Percentiles rank a stretch among this genome's conserved stretches.
Evolutionary conservation across 92 coral and sea anemone species (phyloP).

Genomic region (Desmophyllum pertusum): DNA sequence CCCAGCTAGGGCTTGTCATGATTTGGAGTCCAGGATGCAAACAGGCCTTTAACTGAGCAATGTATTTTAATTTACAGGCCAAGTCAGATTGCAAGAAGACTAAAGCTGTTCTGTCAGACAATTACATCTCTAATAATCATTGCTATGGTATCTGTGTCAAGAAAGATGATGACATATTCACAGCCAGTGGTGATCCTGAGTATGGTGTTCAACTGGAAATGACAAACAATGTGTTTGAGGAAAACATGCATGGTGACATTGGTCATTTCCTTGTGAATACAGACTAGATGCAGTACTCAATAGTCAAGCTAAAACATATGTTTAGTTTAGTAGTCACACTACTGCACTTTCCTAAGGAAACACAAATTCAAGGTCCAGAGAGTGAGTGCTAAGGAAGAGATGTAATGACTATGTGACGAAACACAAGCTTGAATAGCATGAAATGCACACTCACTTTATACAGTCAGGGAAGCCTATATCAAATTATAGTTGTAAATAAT

Average conservation of each 20-base stretch:
- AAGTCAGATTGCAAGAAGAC: slow-evolving; percentile 51
- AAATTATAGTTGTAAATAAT: no score
- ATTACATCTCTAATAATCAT: slow-evolving; percentile 71
- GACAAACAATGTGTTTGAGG: slow-evolving; percentile 70
- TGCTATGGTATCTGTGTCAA: slow-evolving; percentile 82
- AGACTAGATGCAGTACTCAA: neutral
- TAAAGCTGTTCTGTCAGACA: slow-evolving; percentile 64
- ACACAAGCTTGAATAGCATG: neutral
- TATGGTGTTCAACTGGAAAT: slow-evolving; percentile 63
- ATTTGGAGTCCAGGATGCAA: neutral
- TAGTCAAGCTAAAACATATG: no score
- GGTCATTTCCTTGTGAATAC: slow-evolving; percentile 43
- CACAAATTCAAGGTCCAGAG: neutral
- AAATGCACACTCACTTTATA: neutral
- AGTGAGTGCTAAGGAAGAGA: neutral
- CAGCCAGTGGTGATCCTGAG: slow-evolving; percentile 50
- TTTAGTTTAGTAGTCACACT: no score
- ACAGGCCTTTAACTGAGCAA: neutral
- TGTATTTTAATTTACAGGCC: slow-evolving; percentile 38
- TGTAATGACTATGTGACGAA: neutral
- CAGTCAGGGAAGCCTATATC: neutral
- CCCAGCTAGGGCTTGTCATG: no score
- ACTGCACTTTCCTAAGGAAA: neutral
- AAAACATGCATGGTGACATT: slow-evolving; percentile 72
- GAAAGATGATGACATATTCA: slow-evolving; percentile 45